A percentile compares a stretch with the other conserved stretches of the same genome.
Evolutionary conservation across 2,888 invertebrate genomes (phyloP).

Genomic region (Stenurella melanura): DNA sequence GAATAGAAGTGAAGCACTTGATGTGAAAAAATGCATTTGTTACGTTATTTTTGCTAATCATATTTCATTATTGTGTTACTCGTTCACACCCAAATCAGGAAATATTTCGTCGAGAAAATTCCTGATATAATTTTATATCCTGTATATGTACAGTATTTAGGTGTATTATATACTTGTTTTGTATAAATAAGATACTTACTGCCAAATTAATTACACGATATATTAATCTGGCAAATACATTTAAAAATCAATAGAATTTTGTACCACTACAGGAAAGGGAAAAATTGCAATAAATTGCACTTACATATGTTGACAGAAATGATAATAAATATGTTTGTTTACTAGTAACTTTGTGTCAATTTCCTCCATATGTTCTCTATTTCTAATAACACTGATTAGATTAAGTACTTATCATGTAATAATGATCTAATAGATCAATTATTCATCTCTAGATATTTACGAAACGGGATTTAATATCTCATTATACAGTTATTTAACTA

Average conservation of each 20-base stretch:
- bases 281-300: conserved; percentile 29
- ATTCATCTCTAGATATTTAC: neutral
- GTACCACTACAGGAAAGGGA: neutral
- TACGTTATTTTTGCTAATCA: no score
- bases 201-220: no score
- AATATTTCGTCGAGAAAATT: no score
- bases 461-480: neutral
- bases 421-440: conserved; percentile 17
- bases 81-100: no score
- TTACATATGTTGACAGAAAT: conserved; percentile 22
- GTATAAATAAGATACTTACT: no score
- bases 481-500: neutral
- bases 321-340: conserved; percentile 30
- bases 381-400: conserved; percentile 36
- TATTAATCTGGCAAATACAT: neutral
- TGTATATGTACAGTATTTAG: no score
- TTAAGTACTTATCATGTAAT: conserved; percentile 11
- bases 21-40: no score
- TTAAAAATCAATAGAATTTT: neutral
- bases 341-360: conserved; percentile 33
- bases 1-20: no score
- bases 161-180: no score
- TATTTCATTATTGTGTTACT: no score
- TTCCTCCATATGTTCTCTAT: conserved; percentile 32
- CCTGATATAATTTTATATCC: no score